A percentile compares a stretch with the other conserved stretches of the same genome.
Evolutionary conservation across 2,797 vertebrate species (phyloP).

Genomic region (Chiroxiphia lanceolata): DNA sequence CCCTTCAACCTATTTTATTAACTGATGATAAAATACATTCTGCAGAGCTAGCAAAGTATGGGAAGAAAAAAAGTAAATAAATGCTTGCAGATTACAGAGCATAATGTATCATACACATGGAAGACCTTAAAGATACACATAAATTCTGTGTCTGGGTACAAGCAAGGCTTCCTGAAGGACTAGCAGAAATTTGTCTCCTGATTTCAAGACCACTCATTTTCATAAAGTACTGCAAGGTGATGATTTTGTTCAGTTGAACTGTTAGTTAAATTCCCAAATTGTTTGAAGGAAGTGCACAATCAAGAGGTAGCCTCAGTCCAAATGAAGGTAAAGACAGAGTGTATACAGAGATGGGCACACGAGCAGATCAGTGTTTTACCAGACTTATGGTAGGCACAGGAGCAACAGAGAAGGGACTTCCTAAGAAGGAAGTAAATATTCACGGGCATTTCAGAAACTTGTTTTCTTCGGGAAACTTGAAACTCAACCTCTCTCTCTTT

Average conservation of each 20-base stretch:
- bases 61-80: background rate
- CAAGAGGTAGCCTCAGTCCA: background rate
- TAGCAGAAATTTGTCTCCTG: background rate
- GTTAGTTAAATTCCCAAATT: background rate
- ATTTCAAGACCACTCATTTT: background rate
- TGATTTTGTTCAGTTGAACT: background rate
- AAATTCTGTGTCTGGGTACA: background rate
- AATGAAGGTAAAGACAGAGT: background rate
- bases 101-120: background rate
- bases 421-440: background rate
- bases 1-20: background rate
- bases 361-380: background rate
- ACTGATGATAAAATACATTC: background rate
- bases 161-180: background rate
- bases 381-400: fast-evolving
- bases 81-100: background rate
- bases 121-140: background rate
- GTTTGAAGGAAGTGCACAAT: background rate
- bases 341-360: background rate
- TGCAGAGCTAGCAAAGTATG: background rate
- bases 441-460: background rate
- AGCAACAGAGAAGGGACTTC: background rate
- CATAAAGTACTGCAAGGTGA: background rate
- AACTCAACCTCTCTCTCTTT: background rate
- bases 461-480: background rate